Base-by-base conservation (phyloP, 2,797 vertebrate genomes). In the Graptemys geographica region DNA sequence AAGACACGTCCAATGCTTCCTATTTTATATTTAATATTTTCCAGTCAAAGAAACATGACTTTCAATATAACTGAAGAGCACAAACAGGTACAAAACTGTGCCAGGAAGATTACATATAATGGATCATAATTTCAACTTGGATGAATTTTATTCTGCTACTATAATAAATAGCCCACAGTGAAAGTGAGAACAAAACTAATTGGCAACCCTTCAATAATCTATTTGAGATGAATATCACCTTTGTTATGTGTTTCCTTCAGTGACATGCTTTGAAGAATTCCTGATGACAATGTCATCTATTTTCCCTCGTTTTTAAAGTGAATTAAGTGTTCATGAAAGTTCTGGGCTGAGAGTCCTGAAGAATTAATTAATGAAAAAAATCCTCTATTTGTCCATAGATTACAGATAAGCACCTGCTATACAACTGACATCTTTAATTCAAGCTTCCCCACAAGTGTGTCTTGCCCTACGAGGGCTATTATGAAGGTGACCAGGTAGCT, bases 141-240 rank as follows among this genome's bases (percentile, higher is more conserved):
- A 90, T 72, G 4, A 78, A 19, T 74, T 82, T 69, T 81, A 56
- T 53, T 95, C 41, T 27, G 82, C 56, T 37, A 51, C 6, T 72
- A 44, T 56, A 94, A 88, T 84, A 89, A 95, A 85, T 3, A 94
- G 31, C 10, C 21, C 25, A 47, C n/a, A 69, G 2, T 83, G 74
- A 88, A 88, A 86, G 44, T 37, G n/a, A 79, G 31, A 80, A n/a
- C 28, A 92, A 96, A 83, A 47, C 1, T 8, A 89, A 92, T 88
- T 51, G 37, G 47, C 74, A 84, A 8, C 18, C 55, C 78, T 93
- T 94, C 28, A 89, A 90, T 85, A 90, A 94, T 65, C 31, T 6
- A 79, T 23, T 59, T 90, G 90, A 92, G 53, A 86, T 12, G 5
- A 2, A 0, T 11, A 79, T 23, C 4, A 0, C 33, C 79, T 51